Base-by-base conservation (phyloP, 2,888 invertebrate genomes). In the Hedya salicella region DNA sequence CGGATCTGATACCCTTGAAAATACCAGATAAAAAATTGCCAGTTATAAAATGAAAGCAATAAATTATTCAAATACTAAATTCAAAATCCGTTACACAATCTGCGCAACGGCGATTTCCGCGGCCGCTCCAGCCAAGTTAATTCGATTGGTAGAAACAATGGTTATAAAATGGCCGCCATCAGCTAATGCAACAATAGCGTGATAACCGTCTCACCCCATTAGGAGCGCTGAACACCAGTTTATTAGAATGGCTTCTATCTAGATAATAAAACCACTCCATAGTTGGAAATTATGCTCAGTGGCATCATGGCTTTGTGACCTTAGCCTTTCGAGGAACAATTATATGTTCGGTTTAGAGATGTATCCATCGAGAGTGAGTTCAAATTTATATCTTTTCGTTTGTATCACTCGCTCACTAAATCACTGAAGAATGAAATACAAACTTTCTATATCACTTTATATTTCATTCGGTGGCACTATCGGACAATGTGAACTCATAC, bases 171-270 rank as follows among this genome's bases (percentile, higher is more conserved):
- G 66, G 49, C 66, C 65, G 54, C 52, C 68, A 70, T 57, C 64
- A 56, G 54, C 63, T 68, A 68, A 56, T 60, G 61, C 53, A 52
- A 65, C 73, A 74, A 74, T 73, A 65, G 69, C 19, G 19, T 56
- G 72, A 71, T 74, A 74, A 71, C 71, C 71, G 68, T 70, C 70
- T 70, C 73, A 73, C 73, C 72, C 70, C 69, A 74, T 74, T 74
- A 74, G 71, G 42, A 32, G 40, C 56, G n/a, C n/a, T 52, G 66
- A 61, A 66, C 60, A 66, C 66, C 49, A 54, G 66, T 66, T 61
- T 66, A 66, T 66, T 61, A 54, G 53, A 66, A 66, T 66, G 66
- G 66, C 66, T 53, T 66, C 40, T 65, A 59, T 65, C 60, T 61
- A 54, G 59, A 46, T 65, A 65, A 65, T 65, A 65, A 65, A 42